These are phyloP conservation scores for Mola mola DNA, from an alignment of 2,113 vertebrate species.

Conservation along the genomic window DNA sequence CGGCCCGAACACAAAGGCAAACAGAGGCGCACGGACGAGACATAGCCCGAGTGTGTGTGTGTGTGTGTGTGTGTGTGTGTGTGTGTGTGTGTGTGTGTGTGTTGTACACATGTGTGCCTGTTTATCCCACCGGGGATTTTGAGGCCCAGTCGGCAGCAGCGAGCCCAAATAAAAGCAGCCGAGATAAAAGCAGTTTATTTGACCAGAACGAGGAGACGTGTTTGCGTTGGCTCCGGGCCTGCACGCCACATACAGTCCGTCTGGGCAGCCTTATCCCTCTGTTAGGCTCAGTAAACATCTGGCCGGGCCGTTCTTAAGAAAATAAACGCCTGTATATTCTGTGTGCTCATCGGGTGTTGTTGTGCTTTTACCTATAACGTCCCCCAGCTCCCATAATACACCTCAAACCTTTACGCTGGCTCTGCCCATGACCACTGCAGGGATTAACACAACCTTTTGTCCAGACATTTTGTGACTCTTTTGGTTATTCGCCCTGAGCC, in stretches of 20 bases:
- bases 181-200: conserved; percentile 69
- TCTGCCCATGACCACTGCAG: no score
- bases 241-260: conserved; percentile 24
- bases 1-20: conserved; percentile 18
- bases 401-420: no score
- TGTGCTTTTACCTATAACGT: no score
- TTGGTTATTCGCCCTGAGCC: no score
- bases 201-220: conserved; percentile 58
- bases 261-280: conserved; percentile 43
- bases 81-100: conserved; percentile 2
- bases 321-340: conserved; percentile 41
- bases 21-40: conserved; percentile 40
- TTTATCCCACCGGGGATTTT: conserved; percentile 51
- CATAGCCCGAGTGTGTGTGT: conserved; percentile 27
- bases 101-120: conserved; percentile 35
- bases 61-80: conserved; percentile 40
- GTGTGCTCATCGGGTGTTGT: neutral
- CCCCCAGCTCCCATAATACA: no score
- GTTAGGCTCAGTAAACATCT: conserved; percentile 52
- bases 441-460: no score
- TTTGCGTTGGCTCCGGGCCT: conserved; percentile 56
- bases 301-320: conserved; percentile 45
- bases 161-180: conserved; percentile 59
- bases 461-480: no score
- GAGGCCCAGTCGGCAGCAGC: conserved; percentile 55